A percentile compares a stretch with the other conserved stretches of the same genome.
Conservation (phyloP, 1,140 invertebrate genomes). For the Apis florea region DNA sequence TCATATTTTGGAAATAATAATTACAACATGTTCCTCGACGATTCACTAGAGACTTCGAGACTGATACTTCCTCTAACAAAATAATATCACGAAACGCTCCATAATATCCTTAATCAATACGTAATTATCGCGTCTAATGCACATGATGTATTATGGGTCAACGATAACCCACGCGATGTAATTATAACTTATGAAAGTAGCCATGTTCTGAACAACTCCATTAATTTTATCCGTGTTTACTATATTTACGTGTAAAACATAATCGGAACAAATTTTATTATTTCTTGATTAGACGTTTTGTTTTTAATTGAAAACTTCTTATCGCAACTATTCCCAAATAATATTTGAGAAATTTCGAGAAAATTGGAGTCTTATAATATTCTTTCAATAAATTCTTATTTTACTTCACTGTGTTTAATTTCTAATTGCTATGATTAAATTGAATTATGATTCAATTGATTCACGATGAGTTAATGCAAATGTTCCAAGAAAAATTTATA, state of each 20-base stretch:
- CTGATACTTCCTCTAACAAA: background rate
- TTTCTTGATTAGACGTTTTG: background rate
- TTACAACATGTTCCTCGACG: background rate
- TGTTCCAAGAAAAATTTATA: no score
- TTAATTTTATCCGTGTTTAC: background rate
- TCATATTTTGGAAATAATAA: background rate
- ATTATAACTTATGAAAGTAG: background rate
- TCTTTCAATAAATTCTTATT: no score
- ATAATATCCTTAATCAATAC: background rate
- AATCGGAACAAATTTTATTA: background rate
- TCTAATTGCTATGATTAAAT: no score
- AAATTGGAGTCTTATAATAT: no score
- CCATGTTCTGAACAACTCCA: background rate
- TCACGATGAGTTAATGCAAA: no score
- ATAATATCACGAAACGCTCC: background rate
- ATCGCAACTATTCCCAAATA: no score
- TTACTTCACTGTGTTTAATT: no score
- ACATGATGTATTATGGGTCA: background rate
- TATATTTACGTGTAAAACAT: background rate
- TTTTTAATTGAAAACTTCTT: background rate
- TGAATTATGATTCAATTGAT: no score
- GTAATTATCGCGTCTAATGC: conserved; percentile 2
- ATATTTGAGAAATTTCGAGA: no score
- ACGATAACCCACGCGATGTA: background rate
- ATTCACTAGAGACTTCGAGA: background rate